Evolutionary conservation across 2,797 vertebrate genomes (phyloP).

Genomic region (Argentina silus): DNA sequence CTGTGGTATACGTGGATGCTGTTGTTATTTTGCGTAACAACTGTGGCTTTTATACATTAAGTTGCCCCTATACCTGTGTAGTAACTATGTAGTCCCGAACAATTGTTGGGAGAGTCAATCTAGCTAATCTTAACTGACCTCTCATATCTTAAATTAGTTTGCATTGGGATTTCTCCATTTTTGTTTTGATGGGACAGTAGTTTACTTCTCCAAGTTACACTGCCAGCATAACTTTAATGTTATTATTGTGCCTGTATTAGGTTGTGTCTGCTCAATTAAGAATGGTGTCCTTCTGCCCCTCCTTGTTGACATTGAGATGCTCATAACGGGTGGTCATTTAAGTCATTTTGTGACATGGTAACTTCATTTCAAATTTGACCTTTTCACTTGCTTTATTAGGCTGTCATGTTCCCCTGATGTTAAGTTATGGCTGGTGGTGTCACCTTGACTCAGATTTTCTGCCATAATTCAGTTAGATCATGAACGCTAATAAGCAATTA

Average conservation of each 20-base stretch:
- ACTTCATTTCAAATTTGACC: constrained; percentile 19
- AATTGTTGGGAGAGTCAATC: too few species aligned
- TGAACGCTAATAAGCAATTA: constrained; percentile 49
- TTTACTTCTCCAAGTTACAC: not conserved
- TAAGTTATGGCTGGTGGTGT: constrained; percentile 40
- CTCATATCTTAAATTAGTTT: too few species aligned
- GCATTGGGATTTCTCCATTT: too few species aligned
- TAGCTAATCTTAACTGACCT: not conserved
- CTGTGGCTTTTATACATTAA: too few species aligned
- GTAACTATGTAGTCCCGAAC: too few species aligned
- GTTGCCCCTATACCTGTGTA: too few species aligned
- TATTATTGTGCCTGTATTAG: constrained; percentile 42
- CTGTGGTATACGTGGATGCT: too few species aligned
- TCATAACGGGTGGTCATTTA: constrained; percentile 22
- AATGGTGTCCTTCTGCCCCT: constrained; percentile 38
- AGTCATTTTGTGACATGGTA: constrained; percentile 17
- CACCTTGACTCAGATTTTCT: constrained; percentile 37
- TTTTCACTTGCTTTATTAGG: constrained; percentile 23
- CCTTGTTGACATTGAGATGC: constrained; percentile 29
- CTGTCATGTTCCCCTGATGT: constrained; percentile 41
- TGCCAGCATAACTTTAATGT: constrained; percentile 5
- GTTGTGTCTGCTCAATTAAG: constrained; percentile 44
- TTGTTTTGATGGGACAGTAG: not conserved
- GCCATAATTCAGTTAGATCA: constrained; percentile 59
- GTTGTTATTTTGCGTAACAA: too few species aligned